Conservation (phyloP, 1,140 invertebrate species). For the Gryllus bimaculatus region DNA sequence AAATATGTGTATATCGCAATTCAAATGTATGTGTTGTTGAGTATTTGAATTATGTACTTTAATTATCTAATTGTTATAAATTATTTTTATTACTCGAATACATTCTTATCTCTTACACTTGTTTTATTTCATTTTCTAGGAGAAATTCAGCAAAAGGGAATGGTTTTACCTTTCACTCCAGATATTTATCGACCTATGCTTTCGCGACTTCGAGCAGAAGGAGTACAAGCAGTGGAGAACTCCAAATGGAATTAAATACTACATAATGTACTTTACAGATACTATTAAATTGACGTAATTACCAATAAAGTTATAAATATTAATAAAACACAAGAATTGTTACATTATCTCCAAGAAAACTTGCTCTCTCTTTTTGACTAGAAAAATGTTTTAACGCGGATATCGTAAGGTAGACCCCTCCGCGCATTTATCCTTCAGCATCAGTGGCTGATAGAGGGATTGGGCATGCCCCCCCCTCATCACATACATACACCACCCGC, state of each 20-base stretch:
- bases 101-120: background rate
- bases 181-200: constrained; percentile 89
- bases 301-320: too few species aligned
- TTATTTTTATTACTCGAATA: background rate
- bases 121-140: constrained; percentile 44
- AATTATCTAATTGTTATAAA: background rate
- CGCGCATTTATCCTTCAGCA: too few species aligned
- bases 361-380: too few species aligned
- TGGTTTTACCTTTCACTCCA: constrained; percentile 76
- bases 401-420: too few species aligned
- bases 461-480: too few species aligned
- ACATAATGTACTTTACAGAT: background rate
- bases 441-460: too few species aligned
- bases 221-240: constrained; percentile 68
- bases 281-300: too few species aligned
- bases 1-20: background rate
- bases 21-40: background rate
- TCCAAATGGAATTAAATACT: constrained; percentile 34
- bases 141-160: constrained; percentile 91
- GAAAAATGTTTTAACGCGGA: too few species aligned
- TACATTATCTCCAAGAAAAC: too few species aligned
- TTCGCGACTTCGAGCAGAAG: constrained; percentile 71
- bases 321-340: too few species aligned
- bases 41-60: background rate
- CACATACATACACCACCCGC: too few species aligned